A percentile compares a stretch with the other conserved stretches of the same genome.
phyloP scores from a whole-genome alignment of 2,113 vertebrate genomes.

The Saguinus midas region DNA sequence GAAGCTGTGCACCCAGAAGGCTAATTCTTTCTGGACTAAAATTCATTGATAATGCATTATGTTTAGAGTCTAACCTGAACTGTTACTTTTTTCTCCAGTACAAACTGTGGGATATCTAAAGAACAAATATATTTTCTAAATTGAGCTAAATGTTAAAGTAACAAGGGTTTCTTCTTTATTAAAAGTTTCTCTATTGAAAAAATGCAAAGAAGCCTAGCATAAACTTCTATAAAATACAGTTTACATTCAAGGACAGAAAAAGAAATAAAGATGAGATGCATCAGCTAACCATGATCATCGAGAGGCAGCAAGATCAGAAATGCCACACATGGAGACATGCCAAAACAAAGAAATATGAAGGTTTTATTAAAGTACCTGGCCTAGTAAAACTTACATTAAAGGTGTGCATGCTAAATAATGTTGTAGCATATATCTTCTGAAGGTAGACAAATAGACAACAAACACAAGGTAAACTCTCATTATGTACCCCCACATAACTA shows the following conservation, averaged over 20 bases:
- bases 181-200: neutral
- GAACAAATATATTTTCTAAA: neutral
- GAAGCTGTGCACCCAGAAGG: slow-evolving; percentile 18
- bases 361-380: slow-evolving; percentile 45
- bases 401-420: neutral
- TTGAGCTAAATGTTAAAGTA: neutral
- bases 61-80: neutral
- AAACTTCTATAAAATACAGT: slow-evolving; percentile 28
- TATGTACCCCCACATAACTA: neutral
- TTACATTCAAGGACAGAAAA: slow-evolving; percentile 11
- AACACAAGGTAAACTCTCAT: neutral
- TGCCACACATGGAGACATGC: slow-evolving; percentile 26
- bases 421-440: neutral
- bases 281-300: neutral
- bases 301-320: slow-evolving; percentile 1
- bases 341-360: slow-evolving; percentile 56
- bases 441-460: neutral
- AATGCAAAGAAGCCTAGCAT: slow-evolving; percentile 1
- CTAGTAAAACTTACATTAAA: slow-evolving; percentile 14
- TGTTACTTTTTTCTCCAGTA: neutral
- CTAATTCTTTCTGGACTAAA: slow-evolving; percentile 28
- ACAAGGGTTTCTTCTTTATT: neutral
- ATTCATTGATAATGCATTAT: slow-evolving; percentile 40
- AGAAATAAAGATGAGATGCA: neutral
- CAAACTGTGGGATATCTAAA: neutral